Evolutionary conservation across 37 sponge, comb jelly and placozoan species (phyloP).

Genomic region (Geodia barretti): DNA sequence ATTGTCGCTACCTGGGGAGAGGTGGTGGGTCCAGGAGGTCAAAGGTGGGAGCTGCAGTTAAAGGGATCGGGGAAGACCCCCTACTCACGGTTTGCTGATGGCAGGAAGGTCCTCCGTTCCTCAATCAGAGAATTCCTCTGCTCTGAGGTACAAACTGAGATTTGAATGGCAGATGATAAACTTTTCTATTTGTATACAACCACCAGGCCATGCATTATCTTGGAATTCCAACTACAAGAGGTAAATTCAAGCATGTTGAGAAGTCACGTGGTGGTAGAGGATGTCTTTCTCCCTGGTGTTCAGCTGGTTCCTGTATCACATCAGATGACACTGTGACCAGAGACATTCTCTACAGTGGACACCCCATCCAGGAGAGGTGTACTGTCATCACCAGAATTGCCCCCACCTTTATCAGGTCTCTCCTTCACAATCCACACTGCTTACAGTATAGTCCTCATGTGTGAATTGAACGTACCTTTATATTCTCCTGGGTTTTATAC

Average conservation of each 20-base stretch:
- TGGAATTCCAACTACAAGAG: slow-evolving; percentile 93
- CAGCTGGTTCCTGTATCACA: slow-evolving; percentile 91
- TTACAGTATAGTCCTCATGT: no score
- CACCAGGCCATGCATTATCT: slow-evolving; percentile 92
- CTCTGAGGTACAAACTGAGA: slow-evolving; percentile 84
- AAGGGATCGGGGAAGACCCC: slow-evolving; percentile 97
- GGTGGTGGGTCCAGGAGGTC: slow-evolving; percentile 53
- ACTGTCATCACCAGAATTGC: slow-evolving; percentile 89
- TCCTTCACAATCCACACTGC: no score
- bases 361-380: slow-evolving; percentile 79
- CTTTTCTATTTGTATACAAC: neutral
- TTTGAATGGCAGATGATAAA: neutral
- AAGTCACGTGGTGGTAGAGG: neutral
- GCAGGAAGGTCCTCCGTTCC: slow-evolving; percentile 94
- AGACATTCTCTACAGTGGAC: slow-evolving; percentile 88
- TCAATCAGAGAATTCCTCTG: slow-evolving; percentile 95
- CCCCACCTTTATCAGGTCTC: slow-evolving; percentile 87
- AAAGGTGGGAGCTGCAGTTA: slow-evolving; percentile 95
- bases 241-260: slow-evolving; percentile 8
- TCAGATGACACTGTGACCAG: slow-evolving; percentile 79
- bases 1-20: slow-evolving; percentile 58
- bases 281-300: neutral
- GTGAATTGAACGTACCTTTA: no score
- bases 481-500: no score
- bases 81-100: slow-evolving; percentile 91